Evolutionary conservation across 35 echinoderm and acorn worm species (phyloP).

Genomic region (Ophioderma brevispina): DNA sequence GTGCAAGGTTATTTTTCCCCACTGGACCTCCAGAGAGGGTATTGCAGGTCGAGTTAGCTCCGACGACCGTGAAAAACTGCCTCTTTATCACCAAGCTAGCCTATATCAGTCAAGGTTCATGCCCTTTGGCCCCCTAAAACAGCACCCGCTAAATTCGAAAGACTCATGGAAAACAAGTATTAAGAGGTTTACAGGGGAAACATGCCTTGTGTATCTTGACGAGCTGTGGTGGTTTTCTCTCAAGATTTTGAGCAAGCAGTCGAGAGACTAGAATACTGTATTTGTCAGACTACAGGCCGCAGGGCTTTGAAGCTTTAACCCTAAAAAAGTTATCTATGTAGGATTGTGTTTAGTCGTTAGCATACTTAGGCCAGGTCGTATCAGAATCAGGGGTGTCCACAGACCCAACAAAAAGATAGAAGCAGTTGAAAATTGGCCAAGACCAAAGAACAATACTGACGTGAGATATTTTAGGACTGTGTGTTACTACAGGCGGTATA

Average conservation of each 20-base stretch:
- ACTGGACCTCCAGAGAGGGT: slow-evolving; percentile 43
- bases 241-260: not conserved
- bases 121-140: slow-evolving; percentile 54
- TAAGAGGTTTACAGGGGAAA: slow-evolving; percentile 36
- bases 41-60: slow-evolving; percentile 37
- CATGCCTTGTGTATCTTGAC: slow-evolving; percentile 38
- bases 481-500: slow-evolving; percentile 43
- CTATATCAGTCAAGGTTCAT: slow-evolving; percentile 52
- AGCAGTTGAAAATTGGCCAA: slow-evolving; percentile 33
- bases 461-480: slow-evolving; percentile 42
- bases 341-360: too few relatives aligned
- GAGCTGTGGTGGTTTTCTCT: slow-evolving; percentile 23
- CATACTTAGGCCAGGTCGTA: slow-evolving; percentile 49
- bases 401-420: slow-evolving; percentile 34
- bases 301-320: slow-evolving; percentile 47
- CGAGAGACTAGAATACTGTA: slow-evolving; percentile 27
- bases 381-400: slow-evolving; percentile 20
- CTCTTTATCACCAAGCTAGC: slow-evolving; percentile 16
- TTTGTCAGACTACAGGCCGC: slow-evolving; percentile 1
- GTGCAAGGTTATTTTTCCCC: slow-evolving; percentile 39
- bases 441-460: not conserved
- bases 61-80: slow-evolving; percentile 52
- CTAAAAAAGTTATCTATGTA: too few relatives aligned
- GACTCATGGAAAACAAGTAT: slow-evolving; percentile 44
- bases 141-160: slow-evolving; percentile 66